Evolutionary conservation across 23 tunicate species (phyloP).

Genomic region (Oikopleura dioica): DNA sequence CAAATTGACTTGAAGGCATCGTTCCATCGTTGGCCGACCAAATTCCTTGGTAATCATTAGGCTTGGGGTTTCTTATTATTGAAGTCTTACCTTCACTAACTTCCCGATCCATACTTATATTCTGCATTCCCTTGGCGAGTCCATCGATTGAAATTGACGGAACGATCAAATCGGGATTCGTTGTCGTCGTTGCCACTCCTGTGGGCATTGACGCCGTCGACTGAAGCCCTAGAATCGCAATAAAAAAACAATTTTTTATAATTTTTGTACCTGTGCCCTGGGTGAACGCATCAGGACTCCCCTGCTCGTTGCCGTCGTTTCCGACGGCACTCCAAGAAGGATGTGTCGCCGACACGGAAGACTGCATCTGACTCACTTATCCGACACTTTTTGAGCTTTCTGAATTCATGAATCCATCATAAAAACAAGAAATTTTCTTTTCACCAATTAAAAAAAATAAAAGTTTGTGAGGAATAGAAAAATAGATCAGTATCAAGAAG

Average conservation of each 20-base stretch:
- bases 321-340: not conserved
- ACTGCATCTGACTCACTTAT: no score
- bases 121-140: not conserved
- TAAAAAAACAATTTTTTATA: no score
- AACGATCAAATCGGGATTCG: not conserved
- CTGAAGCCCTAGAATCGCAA: not conserved
- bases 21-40: not conserved
- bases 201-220: not conserved
- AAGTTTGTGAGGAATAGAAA: no score
- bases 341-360: not conserved
- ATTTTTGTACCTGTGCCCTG: no score
- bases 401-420: no score
- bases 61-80: not conserved
- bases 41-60: not conserved
- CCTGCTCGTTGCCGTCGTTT: no score
- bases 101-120: not conserved
- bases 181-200: not conserved
- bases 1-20: not conserved
- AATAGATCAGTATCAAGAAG: no score
- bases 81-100: not conserved
- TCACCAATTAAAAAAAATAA: no score
- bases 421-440: no score
- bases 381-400: no score
- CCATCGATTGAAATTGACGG: not conserved
- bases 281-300: no score